phyloP scores from a whole-genome alignment of 2,888 invertebrate genomes.

The Caenorhabditis macrosperma region DNA sequence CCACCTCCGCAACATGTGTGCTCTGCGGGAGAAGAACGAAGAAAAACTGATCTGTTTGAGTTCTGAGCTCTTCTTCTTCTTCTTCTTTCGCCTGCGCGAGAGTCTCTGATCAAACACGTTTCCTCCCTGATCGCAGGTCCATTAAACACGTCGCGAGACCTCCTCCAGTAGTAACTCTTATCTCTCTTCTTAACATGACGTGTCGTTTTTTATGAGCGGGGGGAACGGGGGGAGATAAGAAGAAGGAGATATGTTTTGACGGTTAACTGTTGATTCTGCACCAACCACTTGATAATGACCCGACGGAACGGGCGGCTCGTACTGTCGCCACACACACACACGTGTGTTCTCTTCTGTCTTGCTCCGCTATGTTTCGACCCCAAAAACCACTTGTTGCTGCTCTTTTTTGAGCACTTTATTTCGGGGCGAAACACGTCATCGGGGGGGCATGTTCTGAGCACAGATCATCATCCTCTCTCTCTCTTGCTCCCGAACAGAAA shows the following conservation, averaged over 20 bases:
- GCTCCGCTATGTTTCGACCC: not conserved
- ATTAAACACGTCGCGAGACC: not conserved
- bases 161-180: no score
- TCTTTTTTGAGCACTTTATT: constrained; percentile 4
- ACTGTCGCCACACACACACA: no score
- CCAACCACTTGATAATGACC: no score
- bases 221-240: no score
- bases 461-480: not conserved
- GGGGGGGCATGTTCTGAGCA: no score
- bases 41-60: constrained; percentile 54
- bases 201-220: no score
- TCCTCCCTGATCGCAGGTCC: constrained; percentile 11
- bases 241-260: no score
- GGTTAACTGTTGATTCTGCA: no score
- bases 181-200: no score
- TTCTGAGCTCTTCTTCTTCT: constrained; percentile 15
- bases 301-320: no score
- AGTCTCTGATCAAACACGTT: constrained; percentile 41
- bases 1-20: constrained; percentile 45
- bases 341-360: not conserved
- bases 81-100: not conserved
- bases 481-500: no score
- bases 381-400: not conserved
- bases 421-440: not conserved
- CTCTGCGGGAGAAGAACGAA: not conserved